Conservation (phyloP, 2,113 vertebrate genomes). For the Philantomba maxwellii region DNA sequence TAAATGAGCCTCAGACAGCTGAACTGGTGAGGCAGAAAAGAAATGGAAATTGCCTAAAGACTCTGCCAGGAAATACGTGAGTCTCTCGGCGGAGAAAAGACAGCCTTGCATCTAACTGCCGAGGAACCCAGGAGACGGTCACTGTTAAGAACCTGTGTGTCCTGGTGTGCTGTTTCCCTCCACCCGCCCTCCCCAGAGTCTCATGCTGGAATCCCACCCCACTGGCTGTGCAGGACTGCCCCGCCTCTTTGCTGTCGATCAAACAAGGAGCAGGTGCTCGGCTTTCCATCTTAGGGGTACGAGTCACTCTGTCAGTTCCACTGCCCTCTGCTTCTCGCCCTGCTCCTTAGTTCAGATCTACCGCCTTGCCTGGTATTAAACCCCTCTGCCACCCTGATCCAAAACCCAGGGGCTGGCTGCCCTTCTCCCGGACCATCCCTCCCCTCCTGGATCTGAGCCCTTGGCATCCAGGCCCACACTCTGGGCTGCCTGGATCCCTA, state of each 20-base stretch:
- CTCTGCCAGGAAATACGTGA: not conserved
- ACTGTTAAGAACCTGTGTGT: no score
- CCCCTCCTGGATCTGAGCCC: not conserved
- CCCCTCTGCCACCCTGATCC: not conserved
- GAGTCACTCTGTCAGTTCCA: fast-evolving
- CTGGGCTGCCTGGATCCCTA: not conserved
- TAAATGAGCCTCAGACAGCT: not conserved
- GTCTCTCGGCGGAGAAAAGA: not conserved
- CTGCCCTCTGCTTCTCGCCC: not conserved
- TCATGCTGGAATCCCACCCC: fast-evolving
- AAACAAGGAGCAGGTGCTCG: not conserved
- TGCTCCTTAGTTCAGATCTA: not conserved
- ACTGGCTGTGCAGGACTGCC: fast-evolving
- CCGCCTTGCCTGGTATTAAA: not conserved
- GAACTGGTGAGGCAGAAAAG: not conserved
- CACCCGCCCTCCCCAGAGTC: not conserved
- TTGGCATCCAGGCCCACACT: no score
- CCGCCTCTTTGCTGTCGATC: fast-evolving
- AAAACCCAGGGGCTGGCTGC: not conserved
- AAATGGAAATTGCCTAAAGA: not conserved
- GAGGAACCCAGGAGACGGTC: not conserved
- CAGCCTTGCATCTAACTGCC: not conserved
- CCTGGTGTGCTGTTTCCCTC: not conserved
- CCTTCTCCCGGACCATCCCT: not conserved
- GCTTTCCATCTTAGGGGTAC: not conserved